Evolutionary conservation across 2,888 invertebrate species (phyloP).

Genomic region (Unio pictorum): DNA sequence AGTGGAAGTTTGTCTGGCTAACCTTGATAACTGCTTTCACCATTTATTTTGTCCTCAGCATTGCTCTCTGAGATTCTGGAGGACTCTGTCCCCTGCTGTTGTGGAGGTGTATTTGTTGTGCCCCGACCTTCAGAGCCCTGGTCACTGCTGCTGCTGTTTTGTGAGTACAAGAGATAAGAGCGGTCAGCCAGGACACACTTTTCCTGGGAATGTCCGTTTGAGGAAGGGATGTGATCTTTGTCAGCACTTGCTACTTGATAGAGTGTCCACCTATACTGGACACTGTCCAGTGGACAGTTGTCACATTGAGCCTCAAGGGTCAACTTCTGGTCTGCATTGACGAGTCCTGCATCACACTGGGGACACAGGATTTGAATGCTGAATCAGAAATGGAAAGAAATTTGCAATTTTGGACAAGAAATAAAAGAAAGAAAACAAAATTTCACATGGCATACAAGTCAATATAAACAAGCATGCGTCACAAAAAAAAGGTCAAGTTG

Average conservation of each 20-base stretch:
- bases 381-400: slow-evolving; percentile 15
- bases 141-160: no score
- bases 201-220: no score
- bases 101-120: no score
- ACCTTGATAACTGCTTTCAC: no score
- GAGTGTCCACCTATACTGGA: slow-evolving; percentile 53
- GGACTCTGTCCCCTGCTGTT: no score
- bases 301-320: slow-evolving; percentile 50
- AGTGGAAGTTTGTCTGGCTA: no score
- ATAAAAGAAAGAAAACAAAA: slow-evolving; percentile 4
- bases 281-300: slow-evolving; percentile 25
- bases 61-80: no score
- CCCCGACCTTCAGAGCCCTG: no score
- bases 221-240: no score
- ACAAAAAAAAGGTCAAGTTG: not conserved
- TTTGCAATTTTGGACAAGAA: not conserved
- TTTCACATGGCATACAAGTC: not conserved
- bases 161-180: no score
- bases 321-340: slow-evolving; percentile 58
- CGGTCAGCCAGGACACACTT: no score
- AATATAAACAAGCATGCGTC: not conserved
- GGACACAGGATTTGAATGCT: slow-evolving; percentile 52
- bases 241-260: slow-evolving; percentile 13
- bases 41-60: no score
- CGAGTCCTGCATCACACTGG: slow-evolving; percentile 41